Evolutionary conservation across 2,113 vertebrate genomes (phyloP), one percentile per base, ranked within the genome.

Genomic region (Oncorhynchus masou): DNA sequence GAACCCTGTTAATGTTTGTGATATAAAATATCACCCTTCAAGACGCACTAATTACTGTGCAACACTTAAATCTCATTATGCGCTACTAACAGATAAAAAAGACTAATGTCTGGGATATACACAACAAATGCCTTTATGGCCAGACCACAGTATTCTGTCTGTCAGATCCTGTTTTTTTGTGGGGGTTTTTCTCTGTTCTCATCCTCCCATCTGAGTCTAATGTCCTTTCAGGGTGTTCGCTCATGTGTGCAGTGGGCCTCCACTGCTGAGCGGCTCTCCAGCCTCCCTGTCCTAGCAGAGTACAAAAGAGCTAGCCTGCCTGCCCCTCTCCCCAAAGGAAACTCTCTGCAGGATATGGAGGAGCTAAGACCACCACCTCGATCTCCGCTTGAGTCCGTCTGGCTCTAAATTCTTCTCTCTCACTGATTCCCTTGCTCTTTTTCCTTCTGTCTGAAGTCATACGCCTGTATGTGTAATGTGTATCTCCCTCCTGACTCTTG

Each of bases 171-270:
- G 76, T 48, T 73, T 88, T 81, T 87, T 27, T 27, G 3, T 27
- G 27, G 27, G 3, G 22, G 22, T 25, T 48, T 25, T 19, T 77
- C 78, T 80, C 68, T 9, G 31, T 69, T 75, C 81, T 89, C 78
- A 83, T 90, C 81, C 84, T 88, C 84, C 83, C 87, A 85, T 92
- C 89, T 82, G 86, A 90, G 70, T 85, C 84, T 92, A 92, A 94
- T 88, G 87, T 86, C 88, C 79, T 92, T 94, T 94, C 92, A 91
- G 82, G 20, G 20, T 90, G 91, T 81, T 89, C 87, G 81, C 82
- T 93, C 93, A 94, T 94, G 92, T 92, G 92, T 92, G 87, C 86
- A 80, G 73, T 84, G 90, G 89, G 91, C 90, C 91, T 91, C 87
- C 85, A 81, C 48, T 85, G 85, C 86, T 83, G 85, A 84, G 82